Evolutionary conservation across 2,888 invertebrate genomes (phyloP).

Genomic region (Chloroclysta siterata): DNA sequence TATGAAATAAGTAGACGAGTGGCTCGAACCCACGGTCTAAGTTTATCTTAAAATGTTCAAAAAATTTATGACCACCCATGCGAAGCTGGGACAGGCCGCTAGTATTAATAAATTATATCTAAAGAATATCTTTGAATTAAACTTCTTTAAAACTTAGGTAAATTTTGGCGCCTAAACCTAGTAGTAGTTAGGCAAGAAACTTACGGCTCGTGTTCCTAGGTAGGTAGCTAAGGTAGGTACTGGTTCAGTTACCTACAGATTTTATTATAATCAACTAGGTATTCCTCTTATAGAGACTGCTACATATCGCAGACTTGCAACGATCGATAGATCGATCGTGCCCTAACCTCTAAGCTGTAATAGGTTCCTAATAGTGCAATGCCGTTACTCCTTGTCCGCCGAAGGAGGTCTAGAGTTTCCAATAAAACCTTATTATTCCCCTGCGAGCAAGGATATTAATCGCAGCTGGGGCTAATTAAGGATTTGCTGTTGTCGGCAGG

Average conservation of each 20-base stretch:
- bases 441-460: conserved; percentile 1
- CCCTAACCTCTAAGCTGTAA: neutral
- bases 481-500: conserved; percentile 6
- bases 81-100: too few relatives aligned
- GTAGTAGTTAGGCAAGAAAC: too few relatives aligned
- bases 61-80: too few relatives aligned
- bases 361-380: neutral
- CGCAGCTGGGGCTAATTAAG: conserved; percentile 12
- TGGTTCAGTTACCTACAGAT: neutral
- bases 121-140: too few relatives aligned
- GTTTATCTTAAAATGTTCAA: too few relatives aligned
- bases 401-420: conserved; percentile 10
- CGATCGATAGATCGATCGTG: neutral
- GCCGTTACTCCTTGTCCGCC: neutral
- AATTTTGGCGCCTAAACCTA: too few relatives aligned
- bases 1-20: too few relatives aligned
- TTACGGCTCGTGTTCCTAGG: too few relatives aligned
- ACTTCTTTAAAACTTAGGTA: too few relatives aligned
- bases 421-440: conserved; percentile 6
- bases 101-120: too few relatives aligned
- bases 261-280: neutral
- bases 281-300: neutral
- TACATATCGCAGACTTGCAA: neutral
- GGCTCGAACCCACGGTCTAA: too few relatives aligned
- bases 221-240: too few relatives aligned